phyloP scores from a whole-genome alignment of 2,888 invertebrate species.

The Drosophila prolongata region DNA sequence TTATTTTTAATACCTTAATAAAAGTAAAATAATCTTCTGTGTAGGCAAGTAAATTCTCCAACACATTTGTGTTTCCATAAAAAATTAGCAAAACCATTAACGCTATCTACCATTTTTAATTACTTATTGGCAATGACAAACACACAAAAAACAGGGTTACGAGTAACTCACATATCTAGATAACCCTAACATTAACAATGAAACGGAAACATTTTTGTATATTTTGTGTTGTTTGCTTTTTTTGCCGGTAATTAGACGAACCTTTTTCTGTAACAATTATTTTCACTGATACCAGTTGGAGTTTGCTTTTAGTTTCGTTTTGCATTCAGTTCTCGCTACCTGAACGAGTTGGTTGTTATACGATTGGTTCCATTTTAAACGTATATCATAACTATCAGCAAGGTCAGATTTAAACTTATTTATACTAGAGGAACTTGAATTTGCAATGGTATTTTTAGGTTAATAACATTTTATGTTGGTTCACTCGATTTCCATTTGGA shows the following conservation, averaged over 20 bases:
- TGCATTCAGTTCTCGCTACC: slow-evolving; percentile 1
- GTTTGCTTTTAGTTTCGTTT: slow-evolving; percentile 9
- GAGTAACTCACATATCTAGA: slow-evolving; percentile 20
- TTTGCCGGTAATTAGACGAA: slow-evolving; percentile 15
- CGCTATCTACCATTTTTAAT: slow-evolving; percentile 13
- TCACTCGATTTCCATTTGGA: neutral
- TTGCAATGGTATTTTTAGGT: neutral
- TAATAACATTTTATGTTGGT: too few species aligned
- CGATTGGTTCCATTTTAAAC: neutral
- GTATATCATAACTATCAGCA: neutral
- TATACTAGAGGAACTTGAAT: neutral
- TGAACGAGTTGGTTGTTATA: neutral
- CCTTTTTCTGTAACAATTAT: slow-evolving; percentile 25
- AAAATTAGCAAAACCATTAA: slow-evolving; percentile 2
- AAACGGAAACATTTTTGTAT: slow-evolving; percentile 24
- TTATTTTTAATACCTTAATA: too few species aligned
- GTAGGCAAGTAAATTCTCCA: too few species aligned
- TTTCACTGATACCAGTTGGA: slow-evolving; percentile 10
- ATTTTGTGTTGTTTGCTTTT: neutral
- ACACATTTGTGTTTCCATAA: neutral
- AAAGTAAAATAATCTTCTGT: too few species aligned
- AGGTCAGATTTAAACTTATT: neutral
- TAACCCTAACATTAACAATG: slow-evolving; percentile 19
- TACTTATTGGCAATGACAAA: slow-evolving; percentile 26
- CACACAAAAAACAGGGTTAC: slow-evolving; percentile 16